Percentiles rank a stretch among this genome's conserved stretches.
phyloP scores from a whole-genome alignment of 2,888 invertebrate species.

The Tridacna gigas region DNA sequence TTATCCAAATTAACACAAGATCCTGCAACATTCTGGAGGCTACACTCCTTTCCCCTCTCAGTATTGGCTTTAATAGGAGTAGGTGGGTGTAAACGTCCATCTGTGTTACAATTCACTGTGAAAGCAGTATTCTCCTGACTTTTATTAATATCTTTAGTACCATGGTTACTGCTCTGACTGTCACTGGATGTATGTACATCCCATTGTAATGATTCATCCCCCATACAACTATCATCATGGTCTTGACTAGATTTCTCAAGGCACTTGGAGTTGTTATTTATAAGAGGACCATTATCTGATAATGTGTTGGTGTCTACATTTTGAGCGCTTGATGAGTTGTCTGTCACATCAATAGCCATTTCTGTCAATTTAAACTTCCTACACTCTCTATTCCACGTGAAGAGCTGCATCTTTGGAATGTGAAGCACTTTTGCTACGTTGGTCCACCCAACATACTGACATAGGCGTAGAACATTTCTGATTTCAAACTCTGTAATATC shows the following conservation, averaged over 20 bases:
- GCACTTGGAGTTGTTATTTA: neutral
- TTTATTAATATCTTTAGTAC: neutral
- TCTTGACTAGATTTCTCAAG: conserved; percentile 16
- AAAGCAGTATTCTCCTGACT: neutral
- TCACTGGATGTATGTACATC: neutral
- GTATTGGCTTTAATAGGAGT: neutral
- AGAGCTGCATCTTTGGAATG: conserved; percentile 52
- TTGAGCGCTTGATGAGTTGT: too few relatives aligned
- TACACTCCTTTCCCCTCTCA: neutral
- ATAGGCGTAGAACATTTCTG: conserved; percentile 1
- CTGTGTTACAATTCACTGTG: conserved; percentile 1
- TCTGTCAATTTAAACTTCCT: conserved; percentile 16
- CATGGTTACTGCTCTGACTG: neutral
- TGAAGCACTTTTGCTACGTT: conserved; percentile 46
- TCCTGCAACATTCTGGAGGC: neutral
- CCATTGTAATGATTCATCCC: neutral
- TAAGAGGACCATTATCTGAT: neutral
- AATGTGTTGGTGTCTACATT: too few relatives aligned
- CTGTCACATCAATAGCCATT: neutral
- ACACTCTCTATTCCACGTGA: conserved; percentile 38
- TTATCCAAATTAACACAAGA: neutral
- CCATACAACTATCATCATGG: neutral
- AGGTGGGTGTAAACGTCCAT: conserved; percentile 22
- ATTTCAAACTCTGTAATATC: neutral
- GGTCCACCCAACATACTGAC: conserved; percentile 27